Base-by-base conservation (phyloP, 2,797 vertebrate species). In the Dendrocincla fuliginosa region DNA sequence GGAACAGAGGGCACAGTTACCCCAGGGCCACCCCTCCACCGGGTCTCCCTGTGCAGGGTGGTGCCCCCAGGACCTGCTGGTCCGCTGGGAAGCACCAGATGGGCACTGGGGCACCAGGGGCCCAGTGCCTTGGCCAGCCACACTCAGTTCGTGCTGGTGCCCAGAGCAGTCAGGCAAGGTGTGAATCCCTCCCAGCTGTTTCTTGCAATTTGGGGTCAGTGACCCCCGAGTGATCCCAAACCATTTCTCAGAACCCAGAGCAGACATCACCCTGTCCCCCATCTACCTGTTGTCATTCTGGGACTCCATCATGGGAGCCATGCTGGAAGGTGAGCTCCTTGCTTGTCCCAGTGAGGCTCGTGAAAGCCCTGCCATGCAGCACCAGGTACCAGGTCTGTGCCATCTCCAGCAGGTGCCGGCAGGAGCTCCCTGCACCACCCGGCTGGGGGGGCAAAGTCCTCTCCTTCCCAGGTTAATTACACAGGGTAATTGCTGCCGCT, bases 381-480 rank as follows among this genome's bases (percentile, higher is more conserved):
- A 6, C 65, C 3, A 4, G 16, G 11, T 8, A 7, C 82, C 47
- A 32, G 42, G 30, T 37, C 57, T 0, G 0, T 90, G 69, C 73
- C 85, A 71, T 13, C 39, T 30, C 37, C 4, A 4, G 50, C 0
- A 1, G 23, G 61, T 13, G 35, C 85, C 6, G 10, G 47, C 76
- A 80, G 68, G 90, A 96, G 61, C 53, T 90, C 60, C 76, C 69
- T 41, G 37, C 52, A n/a, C 77, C 19, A 5, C 75, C 75, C 32
- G 7, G 3, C 52, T 2, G 0, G 53, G 19, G 60, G 92, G 44
- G 11, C 93, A 96, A 96, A 95, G 96, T 97, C 91, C 95, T 86
- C 82, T 87, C 73, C 49, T 96, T 61, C 19, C 30, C 46, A 44
- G 65, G 57, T 96, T 96, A 95, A 96, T 95, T 76, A 80, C 69